phyloP scores from a whole-genome alignment of 2,113 vertebrate species.

The Ovis aries region ARS-UI_Ramb_v3.0 NC_056059.1:107867001-107867500 shows the following conservation, averaged over 20 bases:
- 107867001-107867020: background rate
- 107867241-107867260: background rate
- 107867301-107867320: background rate
- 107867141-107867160: background rate
- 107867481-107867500: fast-evolving
- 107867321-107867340: background rate
- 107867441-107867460: background rate
- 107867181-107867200: background rate
- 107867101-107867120: background rate
- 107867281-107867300: fast-evolving
- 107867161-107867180: background rate
- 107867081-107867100: background rate
- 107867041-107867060: background rate
- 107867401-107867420: background rate
- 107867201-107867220: background rate
- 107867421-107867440: background rate
- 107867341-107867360: background rate
- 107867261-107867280: background rate
- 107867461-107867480: background rate
- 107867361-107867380: background rate
- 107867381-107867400: background rate
- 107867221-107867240: background rate
- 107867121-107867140: background rate
- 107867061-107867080: background rate
- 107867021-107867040: background rate